A percentile compares a stretch with the other conserved stretches of the same genome.
Evolutionary conservation across 2,888 invertebrate species (phyloP).

Genomic region (Ditula angustiorana): DNA sequence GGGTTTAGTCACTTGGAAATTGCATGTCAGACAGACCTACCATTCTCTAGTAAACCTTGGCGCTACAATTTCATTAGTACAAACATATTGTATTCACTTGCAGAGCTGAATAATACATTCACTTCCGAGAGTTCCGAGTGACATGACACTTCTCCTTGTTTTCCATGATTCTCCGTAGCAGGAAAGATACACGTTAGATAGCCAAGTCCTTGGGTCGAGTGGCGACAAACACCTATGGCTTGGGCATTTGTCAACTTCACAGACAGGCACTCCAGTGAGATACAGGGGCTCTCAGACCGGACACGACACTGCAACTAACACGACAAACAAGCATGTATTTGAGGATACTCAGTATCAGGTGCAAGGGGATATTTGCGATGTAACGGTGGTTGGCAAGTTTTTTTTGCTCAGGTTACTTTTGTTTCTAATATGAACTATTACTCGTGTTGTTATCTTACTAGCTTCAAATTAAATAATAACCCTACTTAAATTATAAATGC

Average conservation of each 20-base stretch:
- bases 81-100: too few species aligned
- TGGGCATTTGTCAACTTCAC: constrained; percentile 75
- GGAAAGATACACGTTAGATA: constrained; percentile 23
- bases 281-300: constrained; percentile 49
- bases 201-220: constrained; percentile 56
- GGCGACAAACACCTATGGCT: constrained; percentile 65
- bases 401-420: neutral
- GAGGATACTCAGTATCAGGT: constrained; percentile 41
- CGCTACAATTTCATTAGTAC: neutral
- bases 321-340: constrained; percentile 45
- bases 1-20: too few species aligned
- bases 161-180: neutral
- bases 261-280: constrained; percentile 56
- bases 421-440: too few species aligned
- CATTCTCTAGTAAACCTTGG: too few species aligned
- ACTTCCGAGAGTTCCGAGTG: too few species aligned
- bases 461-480: too few species aligned
- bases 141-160: constrained; percentile 69
- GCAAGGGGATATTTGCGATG: constrained; percentile 1
- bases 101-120: constrained; percentile 71
- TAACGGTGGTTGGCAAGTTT: neutral
- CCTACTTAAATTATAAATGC: too few species aligned
- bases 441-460: too few species aligned
- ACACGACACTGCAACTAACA: constrained; percentile 53
- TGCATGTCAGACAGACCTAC: too few species aligned